A percentile compares a stretch with the other conserved stretches of the same genome.
These are phyloP conservation scores for Nothura maculosa DNA, from an alignment of 2,797 vertebrate genomes.

Conservation along the genomic window DNA sequence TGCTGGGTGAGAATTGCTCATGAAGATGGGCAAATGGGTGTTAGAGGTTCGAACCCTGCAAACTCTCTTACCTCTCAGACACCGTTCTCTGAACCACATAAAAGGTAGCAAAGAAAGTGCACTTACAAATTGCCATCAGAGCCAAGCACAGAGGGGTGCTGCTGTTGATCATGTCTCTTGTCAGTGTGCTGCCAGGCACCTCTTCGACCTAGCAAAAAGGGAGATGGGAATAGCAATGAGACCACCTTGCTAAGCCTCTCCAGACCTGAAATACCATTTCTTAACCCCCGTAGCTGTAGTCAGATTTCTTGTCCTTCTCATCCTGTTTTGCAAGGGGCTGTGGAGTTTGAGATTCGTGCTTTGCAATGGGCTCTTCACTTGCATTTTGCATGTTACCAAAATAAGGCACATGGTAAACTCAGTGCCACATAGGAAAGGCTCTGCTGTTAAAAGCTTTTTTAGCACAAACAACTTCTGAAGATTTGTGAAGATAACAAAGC, in stretches of 20 bases:
- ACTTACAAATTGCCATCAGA: accelerated
- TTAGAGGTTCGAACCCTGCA: not conserved
- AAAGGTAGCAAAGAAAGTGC: not conserved
- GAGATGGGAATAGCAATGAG: not conserved
- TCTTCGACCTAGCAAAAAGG: not conserved
- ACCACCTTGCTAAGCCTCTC: not conserved
- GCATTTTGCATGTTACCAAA: not conserved
- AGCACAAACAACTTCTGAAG: not conserved
- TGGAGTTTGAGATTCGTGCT: not conserved
- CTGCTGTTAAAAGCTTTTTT: not conserved
- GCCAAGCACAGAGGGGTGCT: not conserved
- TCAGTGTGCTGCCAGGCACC: not conserved
- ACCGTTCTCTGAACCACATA: accelerated
- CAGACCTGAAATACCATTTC: not conserved
- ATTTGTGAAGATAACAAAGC: not conserved
- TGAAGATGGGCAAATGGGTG: accelerated
- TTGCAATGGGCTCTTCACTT: not conserved
- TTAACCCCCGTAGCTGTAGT: not conserved
- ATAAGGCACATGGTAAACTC: not conserved
- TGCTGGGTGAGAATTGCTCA: not conserved
- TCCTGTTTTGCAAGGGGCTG: not conserved
- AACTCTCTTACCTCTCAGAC: not conserved
- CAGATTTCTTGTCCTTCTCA: not conserved
- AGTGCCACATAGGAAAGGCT: not conserved
- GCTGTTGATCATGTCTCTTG: not conserved